Evolutionary conservation across 2,113 vertebrate genomes (phyloP), one percentile per base, ranked within the genome.

Genomic region (cattle (Bos taurus)): DNA sequence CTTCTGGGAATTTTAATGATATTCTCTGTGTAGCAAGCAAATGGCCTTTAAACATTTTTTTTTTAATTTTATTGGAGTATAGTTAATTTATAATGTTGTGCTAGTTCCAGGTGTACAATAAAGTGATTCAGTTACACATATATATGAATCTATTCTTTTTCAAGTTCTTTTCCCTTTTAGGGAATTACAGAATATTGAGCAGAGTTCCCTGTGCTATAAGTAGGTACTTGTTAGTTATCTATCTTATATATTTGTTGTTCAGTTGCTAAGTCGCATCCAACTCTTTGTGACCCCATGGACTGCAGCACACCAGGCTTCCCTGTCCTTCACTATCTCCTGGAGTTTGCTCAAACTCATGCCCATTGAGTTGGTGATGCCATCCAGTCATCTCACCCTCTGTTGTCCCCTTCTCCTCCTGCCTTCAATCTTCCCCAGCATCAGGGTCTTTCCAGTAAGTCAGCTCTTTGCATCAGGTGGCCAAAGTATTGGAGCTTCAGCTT

Each of bases 21-120:
- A 3, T 25, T 50, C 10, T 54, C 11, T 80, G 1, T 28, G 36
- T 6, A 50, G 54, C 56, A 25, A 8, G 5, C 10, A 80, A 80
- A 30, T 80, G 28, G 46, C 43, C 77, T 17, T 17, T 16, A 48
- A 9, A 30, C 48, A 0, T 3, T 48, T 71, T 48, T 48, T 71
- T 30, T 3, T 0, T 0, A 46, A 30, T 30, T 48, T 48, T 30
- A 48, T 48, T 48, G 77, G 43, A 5, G 77, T 48, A 0, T 30
- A 30, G 77, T 48, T 48, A 15, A 48, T 80, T 80, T 48, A 80
- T 43, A 48, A 17, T 30, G 7, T 30, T 30, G 26, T 46, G 7
- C 6, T 48, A 48, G 77, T 48, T 17, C 30, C 77, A 48, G 8
- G 26, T 48, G 26, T 5, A 3, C 4, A 48, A 9, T 17, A 30